These are phyloP conservation scores for Petrocephalus schoutedeni DNA, from an alignment of 2,797 vertebrate species.

Conservation along the genomic window DNA sequence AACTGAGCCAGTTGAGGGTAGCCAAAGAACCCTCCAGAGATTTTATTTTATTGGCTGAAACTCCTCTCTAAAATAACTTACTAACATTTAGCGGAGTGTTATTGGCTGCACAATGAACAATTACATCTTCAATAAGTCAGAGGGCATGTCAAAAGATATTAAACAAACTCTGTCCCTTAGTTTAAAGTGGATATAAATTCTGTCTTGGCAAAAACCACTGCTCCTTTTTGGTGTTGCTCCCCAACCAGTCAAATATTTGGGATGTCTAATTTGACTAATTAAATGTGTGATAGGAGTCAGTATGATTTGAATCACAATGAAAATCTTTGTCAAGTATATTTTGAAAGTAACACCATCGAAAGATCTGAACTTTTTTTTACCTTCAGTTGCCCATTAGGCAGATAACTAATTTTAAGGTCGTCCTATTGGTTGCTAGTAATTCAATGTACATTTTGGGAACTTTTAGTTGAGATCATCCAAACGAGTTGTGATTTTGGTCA, in stretches of 20 bases:
- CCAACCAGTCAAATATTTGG: constrained; percentile 13
- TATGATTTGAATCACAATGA: neutral
- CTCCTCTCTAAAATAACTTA: neutral
- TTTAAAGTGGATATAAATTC: neutral
- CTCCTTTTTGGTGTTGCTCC: neutral
- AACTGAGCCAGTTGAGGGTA: neutral
- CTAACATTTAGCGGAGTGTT: neutral
- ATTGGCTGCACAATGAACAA: neutral
- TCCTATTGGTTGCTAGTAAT: neutral
- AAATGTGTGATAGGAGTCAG: neutral
- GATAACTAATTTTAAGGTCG: neutral
- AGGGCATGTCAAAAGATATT: neutral
- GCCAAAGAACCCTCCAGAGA: neutral
- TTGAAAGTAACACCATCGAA: neutral
- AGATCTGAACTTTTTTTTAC: neutral
- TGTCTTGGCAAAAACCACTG: neutral
- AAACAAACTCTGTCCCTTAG: neutral
- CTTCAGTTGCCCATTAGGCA: neutral
- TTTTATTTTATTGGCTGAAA: neutral
- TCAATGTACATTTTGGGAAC: neutral
- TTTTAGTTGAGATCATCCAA: neutral
- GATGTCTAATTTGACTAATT: constrained; percentile 19
- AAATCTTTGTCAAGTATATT: neutral
- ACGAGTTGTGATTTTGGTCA: neutral
- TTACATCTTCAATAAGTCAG: neutral